These are phyloP conservation scores for Pogonognathellus flavescens DNA, from an alignment of 1,140 invertebrate species.

Conservation along the genomic window DNA sequence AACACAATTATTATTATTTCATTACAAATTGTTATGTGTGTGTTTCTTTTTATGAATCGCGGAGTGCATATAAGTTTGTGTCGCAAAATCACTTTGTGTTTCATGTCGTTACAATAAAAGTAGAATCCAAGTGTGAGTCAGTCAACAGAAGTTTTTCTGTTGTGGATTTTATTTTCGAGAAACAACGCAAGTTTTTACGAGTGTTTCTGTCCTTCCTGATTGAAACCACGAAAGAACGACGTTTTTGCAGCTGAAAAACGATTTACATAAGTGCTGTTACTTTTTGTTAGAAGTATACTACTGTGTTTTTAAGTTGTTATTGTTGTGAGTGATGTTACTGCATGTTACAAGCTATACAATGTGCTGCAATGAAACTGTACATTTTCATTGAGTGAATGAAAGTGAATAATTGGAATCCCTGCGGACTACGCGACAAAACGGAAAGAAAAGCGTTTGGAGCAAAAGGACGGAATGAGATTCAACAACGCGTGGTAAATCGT, in stretches of 20 bases:
- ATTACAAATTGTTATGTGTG: background rate
- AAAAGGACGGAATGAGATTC: background rate
- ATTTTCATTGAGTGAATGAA: constrained; percentile 35
- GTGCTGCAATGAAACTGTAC: constrained; percentile 1
- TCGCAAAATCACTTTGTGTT: no score
- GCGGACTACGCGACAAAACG: background rate
- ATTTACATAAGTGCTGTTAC: constrained; percentile 9
- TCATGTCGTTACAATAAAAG: no score
- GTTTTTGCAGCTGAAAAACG: constrained; percentile 2
- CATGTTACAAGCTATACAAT: background rate
- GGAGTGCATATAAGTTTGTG: no score
- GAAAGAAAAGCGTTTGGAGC: background rate
- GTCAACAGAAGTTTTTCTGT: background rate
- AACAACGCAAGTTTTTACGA: background rate
- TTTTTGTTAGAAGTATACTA: background rate
- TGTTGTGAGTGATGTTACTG: background rate
- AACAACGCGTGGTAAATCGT: background rate
- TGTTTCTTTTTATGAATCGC: no score
- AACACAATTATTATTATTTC: constrained; percentile 9
- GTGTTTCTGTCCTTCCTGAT: constrained; percentile 10
- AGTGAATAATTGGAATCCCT: constrained; percentile 34
- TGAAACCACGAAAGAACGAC: background rate
- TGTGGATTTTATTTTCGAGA: background rate
- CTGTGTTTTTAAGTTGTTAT: background rate
- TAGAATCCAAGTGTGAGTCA: no score